phyloP scores from a whole-genome alignment of 1,140 invertebrate genomes.

The Dinoponera quadriceps region DNA sequence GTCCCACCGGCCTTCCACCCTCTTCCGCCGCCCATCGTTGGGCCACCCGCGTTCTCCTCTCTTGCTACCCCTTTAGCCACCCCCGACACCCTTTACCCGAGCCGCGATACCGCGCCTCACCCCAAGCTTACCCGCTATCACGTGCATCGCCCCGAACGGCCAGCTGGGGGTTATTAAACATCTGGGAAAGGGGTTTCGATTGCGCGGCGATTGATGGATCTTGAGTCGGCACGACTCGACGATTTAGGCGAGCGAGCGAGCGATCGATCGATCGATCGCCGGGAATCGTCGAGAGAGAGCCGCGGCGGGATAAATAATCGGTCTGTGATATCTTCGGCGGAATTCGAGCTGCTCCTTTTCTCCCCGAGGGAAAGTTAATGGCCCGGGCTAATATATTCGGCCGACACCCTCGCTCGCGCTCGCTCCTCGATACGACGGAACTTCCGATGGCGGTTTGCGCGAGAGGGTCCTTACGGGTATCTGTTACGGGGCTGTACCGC shows the following conservation, averaged over 20 bases:
- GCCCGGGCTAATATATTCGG: slow-evolving; percentile 58
- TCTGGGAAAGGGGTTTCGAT: slow-evolving; percentile 67
- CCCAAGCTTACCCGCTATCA: slow-evolving; percentile 64
- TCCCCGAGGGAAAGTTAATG: slow-evolving; percentile 56
- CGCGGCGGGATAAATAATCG: slow-evolving; percentile 56
- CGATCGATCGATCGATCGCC: slow-evolving; percentile 42
- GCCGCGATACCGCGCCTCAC: slow-evolving; percentile 45
- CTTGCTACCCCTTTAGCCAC: not conserved
- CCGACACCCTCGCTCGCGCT: not conserved
- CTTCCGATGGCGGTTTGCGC: slow-evolving; percentile 54
- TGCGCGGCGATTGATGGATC: slow-evolving; percentile 68
- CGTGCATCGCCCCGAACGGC: slow-evolving; percentile 65
- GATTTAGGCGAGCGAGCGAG: slow-evolving; percentile 39
- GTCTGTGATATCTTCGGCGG: slow-evolving; percentile 48
- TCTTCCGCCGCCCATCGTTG: slow-evolving; percentile 4
- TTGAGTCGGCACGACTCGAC: slow-evolving; percentile 52
- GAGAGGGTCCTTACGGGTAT: slow-evolving; percentile 49
- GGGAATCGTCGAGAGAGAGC: slow-evolving; percentile 11
- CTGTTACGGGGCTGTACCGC: slow-evolving; percentile 30
- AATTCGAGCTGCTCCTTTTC: slow-evolving; percentile 54
- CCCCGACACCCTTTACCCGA: slow-evolving; percentile 22
- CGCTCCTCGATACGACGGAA: slow-evolving; percentile 50
- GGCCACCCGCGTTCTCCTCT: slow-evolving; percentile 3
- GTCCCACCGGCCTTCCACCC: slow-evolving; percentile 8
- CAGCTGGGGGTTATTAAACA: slow-evolving; percentile 73